Percentiles rank a stretch among this genome's conserved stretches.
These are phyloP conservation scores for Lepisosteus oculatus DNA, from an alignment of 2,113 vertebrate genomes.

Conservation along the genomic window DNA sequence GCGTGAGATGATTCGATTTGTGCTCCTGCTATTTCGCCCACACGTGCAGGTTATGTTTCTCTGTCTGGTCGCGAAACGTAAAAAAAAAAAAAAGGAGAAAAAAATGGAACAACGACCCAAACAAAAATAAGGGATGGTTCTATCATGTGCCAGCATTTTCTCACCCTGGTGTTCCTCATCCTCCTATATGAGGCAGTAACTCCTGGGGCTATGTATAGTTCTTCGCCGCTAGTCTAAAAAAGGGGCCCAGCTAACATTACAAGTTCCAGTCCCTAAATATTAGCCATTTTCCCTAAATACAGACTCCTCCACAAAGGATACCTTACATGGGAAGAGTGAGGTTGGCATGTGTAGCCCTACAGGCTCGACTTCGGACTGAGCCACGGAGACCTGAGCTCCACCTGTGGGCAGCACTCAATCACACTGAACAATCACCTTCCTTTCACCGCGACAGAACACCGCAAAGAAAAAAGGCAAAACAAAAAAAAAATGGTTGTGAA, in stretches of 20 bases:
- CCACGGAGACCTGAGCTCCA: constrained; percentile 3
- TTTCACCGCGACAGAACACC: background rate
- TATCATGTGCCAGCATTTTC: constrained; percentile 45
- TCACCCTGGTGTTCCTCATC: constrained; percentile 41
- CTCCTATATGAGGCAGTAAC: constrained; percentile 61
- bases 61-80: background rate
- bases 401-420: constrained; percentile 4
- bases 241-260: constrained; percentile 69
- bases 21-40: too few relatives aligned
- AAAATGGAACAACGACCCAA: constrained; percentile 35
- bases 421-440: background rate
- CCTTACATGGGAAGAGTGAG: constrained; percentile 68
- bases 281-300: constrained; percentile 78
- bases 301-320: constrained; percentile 63
- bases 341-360: constrained; percentile 51
- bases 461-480: background rate
- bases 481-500: too few relatives aligned
- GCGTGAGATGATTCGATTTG: too few relatives aligned
- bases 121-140: constrained; percentile 28
- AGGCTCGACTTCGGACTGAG: constrained; percentile 30
- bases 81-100: constrained; percentile 15
- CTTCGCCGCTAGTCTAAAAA: constrained; percentile 65
- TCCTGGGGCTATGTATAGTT: constrained; percentile 61
- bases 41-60: too few relatives aligned
- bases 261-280: constrained; percentile 67